Percentiles rank a stretch among this genome's conserved stretches.
phyloP scores from a whole-genome alignment of 2,113 vertebrate species.

The Chloroceryle aenea region DNA sequence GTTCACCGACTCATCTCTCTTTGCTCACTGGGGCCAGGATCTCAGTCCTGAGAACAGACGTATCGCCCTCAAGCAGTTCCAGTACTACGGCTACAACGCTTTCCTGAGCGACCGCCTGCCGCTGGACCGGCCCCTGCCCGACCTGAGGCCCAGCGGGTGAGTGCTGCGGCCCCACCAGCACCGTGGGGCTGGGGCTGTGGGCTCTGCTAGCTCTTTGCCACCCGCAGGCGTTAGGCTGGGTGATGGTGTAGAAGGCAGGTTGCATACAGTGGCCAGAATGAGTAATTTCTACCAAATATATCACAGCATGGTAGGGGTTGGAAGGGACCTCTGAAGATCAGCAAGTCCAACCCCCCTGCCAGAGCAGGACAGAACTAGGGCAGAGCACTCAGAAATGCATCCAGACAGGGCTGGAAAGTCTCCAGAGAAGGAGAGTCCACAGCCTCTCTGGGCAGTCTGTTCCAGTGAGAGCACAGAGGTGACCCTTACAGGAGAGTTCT shows the following conservation, averaged over 20 bases:
- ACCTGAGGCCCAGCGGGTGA: slow-evolving; percentile 94
- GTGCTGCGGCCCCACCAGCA: neutral
- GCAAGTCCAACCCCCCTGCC: no score
- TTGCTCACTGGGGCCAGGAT: slow-evolving; percentile 95
- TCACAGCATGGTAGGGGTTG: no score
- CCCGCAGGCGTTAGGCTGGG: rapidly evolving
- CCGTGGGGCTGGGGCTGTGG: rapidly evolving
- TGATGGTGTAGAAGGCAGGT: neutral
- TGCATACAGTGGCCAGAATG: rapidly evolving
- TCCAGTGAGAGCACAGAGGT: no score
- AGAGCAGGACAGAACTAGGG: no score
- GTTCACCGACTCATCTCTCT: slow-evolving; percentile 93
- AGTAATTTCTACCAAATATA: neutral
- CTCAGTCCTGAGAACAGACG: slow-evolving; percentile 88
- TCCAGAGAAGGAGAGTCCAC: no score
- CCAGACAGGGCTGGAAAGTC: no score
- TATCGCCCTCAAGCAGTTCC: slow-evolving; percentile 92
- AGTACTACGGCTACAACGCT: slow-evolving; percentile 97
- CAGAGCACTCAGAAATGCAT: no score
- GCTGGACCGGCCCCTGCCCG: slow-evolving; percentile 87
- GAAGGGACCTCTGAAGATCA: no score
- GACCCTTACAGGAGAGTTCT: no score
- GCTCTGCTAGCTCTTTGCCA: neutral
- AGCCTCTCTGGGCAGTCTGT: no score
- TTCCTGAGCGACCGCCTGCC: slow-evolving; percentile 97